A percentile compares a stretch with the other conserved stretches of the same genome.
phyloP scores from a whole-genome alignment of 2,113 vertebrate species.

The Corvus moneduloides region DNA sequence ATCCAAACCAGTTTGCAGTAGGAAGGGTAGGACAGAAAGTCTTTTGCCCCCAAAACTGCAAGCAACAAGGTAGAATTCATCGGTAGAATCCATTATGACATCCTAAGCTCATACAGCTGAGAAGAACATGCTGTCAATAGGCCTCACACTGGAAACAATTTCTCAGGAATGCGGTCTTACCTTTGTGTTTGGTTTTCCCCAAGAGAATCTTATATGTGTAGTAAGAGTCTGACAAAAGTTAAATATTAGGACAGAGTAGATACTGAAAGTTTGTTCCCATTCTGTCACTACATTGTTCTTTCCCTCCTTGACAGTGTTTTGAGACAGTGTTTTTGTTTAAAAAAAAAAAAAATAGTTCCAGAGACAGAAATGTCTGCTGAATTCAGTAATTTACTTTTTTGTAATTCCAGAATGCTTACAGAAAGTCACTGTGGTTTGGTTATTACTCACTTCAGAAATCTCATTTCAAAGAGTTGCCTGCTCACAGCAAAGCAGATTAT shows the following conservation, averaged over 20 bases:
- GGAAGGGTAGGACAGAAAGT: not conserved
- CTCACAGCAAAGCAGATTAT: not conserved
- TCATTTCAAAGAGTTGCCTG: not conserved
- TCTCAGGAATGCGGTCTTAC: not conserved
- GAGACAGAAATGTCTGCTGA: not conserved
- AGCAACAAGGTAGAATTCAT: not conserved
- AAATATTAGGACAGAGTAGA: not conserved
- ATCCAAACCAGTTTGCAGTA: not conserved
- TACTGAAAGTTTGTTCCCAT: not conserved
- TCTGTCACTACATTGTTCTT: not conserved
- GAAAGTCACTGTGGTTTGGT: not conserved
- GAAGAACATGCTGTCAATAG: not conserved
- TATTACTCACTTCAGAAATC: not conserved
- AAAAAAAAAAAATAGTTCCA: not conserved
- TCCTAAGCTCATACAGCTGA: not conserved
- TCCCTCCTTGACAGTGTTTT: not conserved
- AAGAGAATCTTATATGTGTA: not conserved
- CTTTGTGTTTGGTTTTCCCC: accelerated
- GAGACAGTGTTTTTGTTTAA: too few species aligned
- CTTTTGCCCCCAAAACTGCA: not conserved
- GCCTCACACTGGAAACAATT: not conserved
- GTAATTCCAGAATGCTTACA: not conserved
- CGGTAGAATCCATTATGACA: not conserved
- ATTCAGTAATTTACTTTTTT: not conserved
- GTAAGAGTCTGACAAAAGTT: not conserved